Base-by-base conservation (phyloP, 1,140 invertebrate genomes). In the Drosophila mojavensis region DNA sequence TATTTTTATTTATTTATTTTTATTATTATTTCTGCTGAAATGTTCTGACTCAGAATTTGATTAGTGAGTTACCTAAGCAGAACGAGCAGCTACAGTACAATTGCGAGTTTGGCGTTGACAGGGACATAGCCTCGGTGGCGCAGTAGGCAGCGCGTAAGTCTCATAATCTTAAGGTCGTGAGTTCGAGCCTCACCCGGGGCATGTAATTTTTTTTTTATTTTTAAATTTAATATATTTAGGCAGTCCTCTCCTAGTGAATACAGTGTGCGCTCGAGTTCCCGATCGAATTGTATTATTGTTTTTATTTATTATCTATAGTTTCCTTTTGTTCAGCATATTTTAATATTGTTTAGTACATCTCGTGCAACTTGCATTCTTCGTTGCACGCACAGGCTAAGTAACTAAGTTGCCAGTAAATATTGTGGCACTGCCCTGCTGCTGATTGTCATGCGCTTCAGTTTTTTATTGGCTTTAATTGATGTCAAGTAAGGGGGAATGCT, bases 111-210 rank as follows among this genome's bases (percentile, higher is more conserved):
- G 60, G 1, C 60, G 60, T 41, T 15, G 28, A 0, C 20, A 0
- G 13, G 3, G 3, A 9, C 59, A 76, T 67, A 60, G 96, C 96
- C 95, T 97, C 96, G 96, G 95, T 97, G 95, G 96, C 96, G 96
- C 96, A 97, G 96, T 96, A 95, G 96, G 96, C 94, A 97, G 96
- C 96, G 96, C 96, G 96, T 97, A 96, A 97, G 96, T 97, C 96
- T 97, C 96, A 97, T 97, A 97, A 97, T 97, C 96, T 97, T 96
- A 97, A 97, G 96, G 96, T 97, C 97, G 96, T 97, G 96, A 97
- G 96, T 97, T 97, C 96, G 96, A 97, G 96, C 96, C 96, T 97
- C 96, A 97, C 96, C 94, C 95, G 95, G 96, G 96, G 96, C 96
- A 97, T 48, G 88, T 92, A 90, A 66, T 93, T 94, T 95, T 95